These are phyloP conservation scores for Menidia menidia DNA, from an alignment of 2,797 vertebrate genomes.

Conservation along the genomic window DNA sequence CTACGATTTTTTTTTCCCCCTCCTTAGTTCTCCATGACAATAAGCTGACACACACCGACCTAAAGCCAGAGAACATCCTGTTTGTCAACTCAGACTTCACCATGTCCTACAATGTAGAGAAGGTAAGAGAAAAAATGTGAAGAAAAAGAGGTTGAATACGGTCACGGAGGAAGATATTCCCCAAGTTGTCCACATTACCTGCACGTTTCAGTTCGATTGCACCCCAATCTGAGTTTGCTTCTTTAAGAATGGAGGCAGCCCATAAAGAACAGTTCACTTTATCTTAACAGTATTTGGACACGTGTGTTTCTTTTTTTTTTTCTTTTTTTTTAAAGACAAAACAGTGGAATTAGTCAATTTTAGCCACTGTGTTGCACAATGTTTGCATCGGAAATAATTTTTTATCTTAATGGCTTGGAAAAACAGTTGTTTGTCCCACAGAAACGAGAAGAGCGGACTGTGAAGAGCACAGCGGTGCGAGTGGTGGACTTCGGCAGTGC, in stretches of 20 bases:
- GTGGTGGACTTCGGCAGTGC: constrained; percentile 98
- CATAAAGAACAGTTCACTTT: too few relatives aligned
- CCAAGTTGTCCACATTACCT: too few relatives aligned
- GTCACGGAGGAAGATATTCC: too few relatives aligned
- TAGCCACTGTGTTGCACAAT: not conserved
- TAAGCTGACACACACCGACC: constrained; percentile 97
- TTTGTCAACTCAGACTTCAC: constrained; percentile 97
- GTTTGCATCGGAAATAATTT: not conserved
- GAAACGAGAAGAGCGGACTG: constrained; percentile 94
- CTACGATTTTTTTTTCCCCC: constrained; percentile 2
- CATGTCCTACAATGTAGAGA: constrained; percentile 94
- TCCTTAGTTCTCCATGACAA: constrained; percentile 94
- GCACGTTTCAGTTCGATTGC: too few relatives aligned
- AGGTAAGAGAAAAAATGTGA: constrained; percentile 81
- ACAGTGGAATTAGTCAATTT: not conserved
- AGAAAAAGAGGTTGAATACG: not conserved
- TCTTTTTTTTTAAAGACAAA: too few relatives aligned
- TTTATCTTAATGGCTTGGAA: not conserved
- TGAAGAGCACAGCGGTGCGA: constrained; percentile 92
- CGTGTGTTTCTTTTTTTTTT: too few relatives aligned
- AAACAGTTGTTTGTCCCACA: constrained; percentile 51
- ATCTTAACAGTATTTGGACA: too few relatives aligned
- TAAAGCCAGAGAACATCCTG: constrained; percentile 98
- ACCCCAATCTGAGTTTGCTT: too few relatives aligned
- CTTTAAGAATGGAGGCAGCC: too few relatives aligned